Evolutionary conservation across 1,140 invertebrate species (phyloP).

Genomic region (Asbolus verrucosus): DNA sequence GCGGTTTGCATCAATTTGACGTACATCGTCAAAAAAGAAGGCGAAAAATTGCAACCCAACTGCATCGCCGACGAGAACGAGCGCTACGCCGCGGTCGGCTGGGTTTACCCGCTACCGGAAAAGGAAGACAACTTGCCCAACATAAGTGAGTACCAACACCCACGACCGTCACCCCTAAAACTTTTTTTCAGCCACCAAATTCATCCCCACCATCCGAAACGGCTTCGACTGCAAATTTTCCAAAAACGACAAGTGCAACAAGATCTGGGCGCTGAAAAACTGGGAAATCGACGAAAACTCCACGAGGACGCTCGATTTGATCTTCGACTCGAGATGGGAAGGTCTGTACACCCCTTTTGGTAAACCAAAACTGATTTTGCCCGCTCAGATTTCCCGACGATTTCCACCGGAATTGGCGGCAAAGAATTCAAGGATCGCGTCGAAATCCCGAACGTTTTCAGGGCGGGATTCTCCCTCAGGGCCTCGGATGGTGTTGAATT

Average conservation of each 20-base stretch:
- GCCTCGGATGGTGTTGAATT: conserved; percentile 52
- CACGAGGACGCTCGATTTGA: conserved; percentile 53
- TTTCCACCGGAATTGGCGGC: background rate
- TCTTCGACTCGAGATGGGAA: conserved; percentile 56
- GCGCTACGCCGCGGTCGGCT: conserved; percentile 55
- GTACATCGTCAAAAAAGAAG: conserved; percentile 55
- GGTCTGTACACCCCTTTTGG: conserved; percentile 49
- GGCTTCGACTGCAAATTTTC: conserved; percentile 57
- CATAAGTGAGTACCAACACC: conserved; percentile 50
- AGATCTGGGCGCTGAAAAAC: conserved; percentile 52
- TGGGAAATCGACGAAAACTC: conserved; percentile 56
- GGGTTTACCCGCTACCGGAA: conserved; percentile 55
- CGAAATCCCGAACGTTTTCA: conserved; percentile 50
- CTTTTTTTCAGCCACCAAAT: conserved; percentile 54
- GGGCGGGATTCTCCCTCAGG: conserved; percentile 53
- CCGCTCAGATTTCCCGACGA: conserved; percentile 28
- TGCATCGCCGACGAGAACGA: conserved; percentile 57
- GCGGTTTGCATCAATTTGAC: conserved; percentile 51
- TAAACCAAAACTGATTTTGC: too few relatives aligned
- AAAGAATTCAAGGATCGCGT: conserved; percentile 50
- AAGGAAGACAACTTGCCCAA: conserved; percentile 39
- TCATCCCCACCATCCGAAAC: conserved; percentile 52
- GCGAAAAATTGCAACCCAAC: conserved; percentile 47
- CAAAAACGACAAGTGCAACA: conserved; percentile 50
- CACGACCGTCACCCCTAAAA: background rate